Evolutionary conservation across 2,113 vertebrate species (phyloP), one percentile per base, ranked within the genome.

Genomic region (Hippocampus zosterae): DNA sequence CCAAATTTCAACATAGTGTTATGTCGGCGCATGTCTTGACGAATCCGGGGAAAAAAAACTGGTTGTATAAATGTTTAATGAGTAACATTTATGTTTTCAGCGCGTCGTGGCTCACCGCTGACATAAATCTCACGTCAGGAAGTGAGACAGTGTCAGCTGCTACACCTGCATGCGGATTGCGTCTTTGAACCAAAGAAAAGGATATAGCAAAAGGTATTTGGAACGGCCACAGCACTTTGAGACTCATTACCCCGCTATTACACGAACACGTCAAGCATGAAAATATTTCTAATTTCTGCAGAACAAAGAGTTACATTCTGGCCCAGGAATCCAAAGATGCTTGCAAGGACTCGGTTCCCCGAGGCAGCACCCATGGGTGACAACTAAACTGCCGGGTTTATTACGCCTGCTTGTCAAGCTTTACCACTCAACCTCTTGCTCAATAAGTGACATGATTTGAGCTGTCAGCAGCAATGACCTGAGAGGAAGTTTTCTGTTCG

Each of bases 361-460:
- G 0, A 13, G 84, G 89, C 88, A 75, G 80, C 72, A 69, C 87
- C 88, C 87, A 77, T 68, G 82, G 86, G 87, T 88, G 88, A 89
- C 88, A 85, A 88, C 86, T 86, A 74, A 84, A 78, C 88, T 88
- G 67, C 21, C 63, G 80, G 86, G 73, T 59, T 87, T 91, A 93
- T 92, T 91, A 91, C 86, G 88, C 87, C 88, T 88, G 90, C 83
- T 87, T 33, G 60, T 92, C 91, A 92, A 78, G 52, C 72, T 41
- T 74, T 3, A 5, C 48, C 65, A 78, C 76, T 81, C 72, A 77
- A 65, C 76, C 71, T 72, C 73, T 81, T 77, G 83, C 83, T 71
- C 78, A 65, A 76, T 74, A 86, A 81, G 82, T 81, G 81, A 81
- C 85, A 83, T 63, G 76, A 75, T 71, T 61, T 11, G 65, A 85